phyloP scores from a whole-genome alignment of 1,140 invertebrate genomes.

The Drosophila bifasciata region DNA sequence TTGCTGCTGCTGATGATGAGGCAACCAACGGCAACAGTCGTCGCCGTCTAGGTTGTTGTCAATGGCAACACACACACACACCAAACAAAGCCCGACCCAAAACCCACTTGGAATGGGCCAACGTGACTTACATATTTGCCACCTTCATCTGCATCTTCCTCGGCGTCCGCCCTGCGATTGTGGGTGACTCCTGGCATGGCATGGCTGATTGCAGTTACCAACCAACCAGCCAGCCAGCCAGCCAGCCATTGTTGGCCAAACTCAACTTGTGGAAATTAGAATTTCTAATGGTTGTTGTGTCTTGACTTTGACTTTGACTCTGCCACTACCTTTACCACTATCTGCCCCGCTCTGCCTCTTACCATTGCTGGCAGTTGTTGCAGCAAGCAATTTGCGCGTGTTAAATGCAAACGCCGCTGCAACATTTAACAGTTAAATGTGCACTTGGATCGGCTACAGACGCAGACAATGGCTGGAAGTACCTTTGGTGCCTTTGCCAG shows the following conservation, averaged over 20 bases:
- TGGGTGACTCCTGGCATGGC: conserved; percentile 62
- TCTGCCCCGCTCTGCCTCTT: neutral
- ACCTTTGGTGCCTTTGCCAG: conserved; percentile 13
- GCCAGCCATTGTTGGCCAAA: conserved; percentile 44
- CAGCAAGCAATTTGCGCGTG: conserved; percentile 76
- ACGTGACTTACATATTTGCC: conserved; percentile 83
- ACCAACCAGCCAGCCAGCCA: too few species aligned
- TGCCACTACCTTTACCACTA: too few species aligned
- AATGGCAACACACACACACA: conserved; percentile 79
- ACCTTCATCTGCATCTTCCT: conserved; percentile 65
- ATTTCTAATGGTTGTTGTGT: conserved; percentile 75
- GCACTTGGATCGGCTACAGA: conserved; percentile 12
- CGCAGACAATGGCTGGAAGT: conserved; percentile 12
- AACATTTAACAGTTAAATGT: conserved; percentile 78
- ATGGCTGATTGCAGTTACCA: conserved; percentile 54
- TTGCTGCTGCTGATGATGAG: conserved; percentile 28
- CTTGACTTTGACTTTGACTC: conserved; percentile 42
- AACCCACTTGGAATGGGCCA: conserved; percentile 50
- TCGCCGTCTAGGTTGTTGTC: conserved; percentile 43
- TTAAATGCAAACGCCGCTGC: conserved; percentile 74
- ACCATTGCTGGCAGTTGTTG: conserved; percentile 50
- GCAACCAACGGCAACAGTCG: conserved; percentile 35
- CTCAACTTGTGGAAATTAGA: conserved; percentile 64
- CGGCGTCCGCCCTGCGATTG: conserved; percentile 39
- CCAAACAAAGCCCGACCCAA: conserved; percentile 70